Evolutionary conservation across 2,797 vertebrate genomes (phyloP), one percentile per base, ranked within the genome.

Genomic region (Psittacula derbiana): DNA sequence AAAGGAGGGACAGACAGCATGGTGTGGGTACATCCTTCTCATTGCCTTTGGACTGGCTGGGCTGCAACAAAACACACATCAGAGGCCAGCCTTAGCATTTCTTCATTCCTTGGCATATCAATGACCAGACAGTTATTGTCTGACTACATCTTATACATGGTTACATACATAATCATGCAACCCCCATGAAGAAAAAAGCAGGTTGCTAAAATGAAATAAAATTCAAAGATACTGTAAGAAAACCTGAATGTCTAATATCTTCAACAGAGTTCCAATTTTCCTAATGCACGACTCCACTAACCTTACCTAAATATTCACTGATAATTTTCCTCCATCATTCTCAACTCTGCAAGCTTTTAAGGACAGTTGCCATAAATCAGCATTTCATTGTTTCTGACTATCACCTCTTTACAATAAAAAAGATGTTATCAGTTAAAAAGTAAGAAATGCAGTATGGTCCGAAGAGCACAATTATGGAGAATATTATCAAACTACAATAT

Each of bases 281-380:
- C 79, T 95, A 96, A 96, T 81, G 80, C 52, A 76, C 94, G 82
- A 79, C 70, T 94, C 73, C 47, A 55, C 50, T 93, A 87, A 92
- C 75, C 80, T 90, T 90, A 64, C 65, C 67, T 95, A 92, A 86
- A 36, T 89, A 94, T 70, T 78, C 81, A 71, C 62, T 88, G 72
- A 83, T 95, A 83, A 88, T 95, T 92, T 97, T 81, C 46, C 31
- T 93, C 85, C 57, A 80, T 93, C 86, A 88, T 76, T 89, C 90
- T 94, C 75, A 95, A 80, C 85, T 78, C 91, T 96, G 80, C 83
- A 96, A 96, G 89, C 91, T 97, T 96, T 94, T 95, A 96, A 95
- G 89, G 92, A 96, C 57, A 78, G 86, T 83, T 60, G 80, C 86
- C 44, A 31, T 94, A 97, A 97, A 97, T 97, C 96, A 97, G 79